Percentiles rank a stretch among this genome's conserved stretches.
Evolutionary conservation across 2,888 invertebrate species (phyloP).

Genomic region (Rosalia funebris): DNA sequence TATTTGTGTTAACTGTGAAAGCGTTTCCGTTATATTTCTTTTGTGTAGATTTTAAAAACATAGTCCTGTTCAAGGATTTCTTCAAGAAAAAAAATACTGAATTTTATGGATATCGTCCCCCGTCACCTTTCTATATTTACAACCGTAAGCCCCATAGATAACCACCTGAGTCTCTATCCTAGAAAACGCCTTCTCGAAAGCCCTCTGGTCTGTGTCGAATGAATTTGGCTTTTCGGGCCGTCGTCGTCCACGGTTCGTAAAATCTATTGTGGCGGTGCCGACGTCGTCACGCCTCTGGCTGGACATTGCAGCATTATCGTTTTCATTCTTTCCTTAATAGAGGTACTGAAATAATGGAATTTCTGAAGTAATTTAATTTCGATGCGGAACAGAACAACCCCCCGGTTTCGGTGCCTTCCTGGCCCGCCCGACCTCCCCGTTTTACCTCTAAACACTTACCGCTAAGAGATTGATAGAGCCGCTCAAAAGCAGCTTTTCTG

Average conservation of each 20-base stretch:
- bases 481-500: constrained; percentile 3
- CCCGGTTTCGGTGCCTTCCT: constrained; percentile 3
- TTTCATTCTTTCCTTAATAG: constrained; percentile 44
- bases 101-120: too few relatives aligned
- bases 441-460: constrained; percentile 16
- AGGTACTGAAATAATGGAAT: constrained; percentile 32
- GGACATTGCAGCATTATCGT: constrained; percentile 42
- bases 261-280: constrained; percentile 34
- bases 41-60: too few relatives aligned
- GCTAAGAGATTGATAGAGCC: constrained; percentile 23
- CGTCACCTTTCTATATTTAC: too few relatives aligned
- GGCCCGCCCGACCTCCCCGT: not conserved
- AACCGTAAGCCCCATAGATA: too few relatives aligned
- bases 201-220: constrained; percentile 18
- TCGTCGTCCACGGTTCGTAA: constrained; percentile 38
- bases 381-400: constrained; percentile 29
- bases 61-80: too few relatives aligned
- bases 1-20: too few relatives aligned
- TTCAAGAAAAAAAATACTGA: too few relatives aligned
- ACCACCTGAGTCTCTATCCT: too few relatives aligned
- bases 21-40: too few relatives aligned
- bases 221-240: constrained; percentile 27
- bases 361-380: constrained; percentile 30
- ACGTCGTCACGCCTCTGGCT: constrained; percentile 42
- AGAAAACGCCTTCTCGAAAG: constrained; percentile 11